Percentiles rank a stretch among this genome's conserved stretches.
Conservation (phyloP, 2,113 vertebrate species). For the Prunella fulvescens region DNA sequence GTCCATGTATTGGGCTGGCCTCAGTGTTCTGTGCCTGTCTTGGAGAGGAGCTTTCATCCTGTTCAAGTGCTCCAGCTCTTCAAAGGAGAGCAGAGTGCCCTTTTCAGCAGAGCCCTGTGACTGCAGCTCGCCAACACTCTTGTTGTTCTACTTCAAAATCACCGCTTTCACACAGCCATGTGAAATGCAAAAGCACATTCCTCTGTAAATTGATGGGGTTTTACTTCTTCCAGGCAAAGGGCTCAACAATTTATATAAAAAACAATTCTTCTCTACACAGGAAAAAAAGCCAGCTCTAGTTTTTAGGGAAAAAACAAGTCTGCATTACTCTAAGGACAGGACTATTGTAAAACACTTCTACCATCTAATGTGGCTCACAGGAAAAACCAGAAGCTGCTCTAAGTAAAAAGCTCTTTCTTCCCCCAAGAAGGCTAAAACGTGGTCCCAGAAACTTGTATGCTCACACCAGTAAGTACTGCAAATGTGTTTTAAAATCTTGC, state of each 20-base stretch:
- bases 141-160: neutral
- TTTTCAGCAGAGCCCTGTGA: neutral
- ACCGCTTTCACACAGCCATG: neutral
- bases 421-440: neutral
- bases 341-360: neutral
- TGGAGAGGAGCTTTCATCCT: conserved; percentile 30
- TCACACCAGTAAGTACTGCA: neutral
- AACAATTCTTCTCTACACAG: neutral
- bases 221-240: neutral
- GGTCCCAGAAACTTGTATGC: neutral
- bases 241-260: neutral
- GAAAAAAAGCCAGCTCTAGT: neutral
- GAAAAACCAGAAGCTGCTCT: neutral
- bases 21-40: neutral
- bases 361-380: neutral
- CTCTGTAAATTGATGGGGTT: conserved; percentile 21
- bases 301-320: neutral
- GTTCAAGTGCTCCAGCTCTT: conserved; percentile 27
- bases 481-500: neutral
- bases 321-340: neutral
- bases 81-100: conserved; percentile 24
- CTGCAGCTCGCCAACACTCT: neutral
- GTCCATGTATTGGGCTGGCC: neutral
- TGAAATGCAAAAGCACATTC: conserved; percentile 42
- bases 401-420: neutral